Evolutionary conservation across 2,888 invertebrate genomes (phyloP), one percentile per base, ranked within the genome.

Genomic region (Biston betularia): DNA sequence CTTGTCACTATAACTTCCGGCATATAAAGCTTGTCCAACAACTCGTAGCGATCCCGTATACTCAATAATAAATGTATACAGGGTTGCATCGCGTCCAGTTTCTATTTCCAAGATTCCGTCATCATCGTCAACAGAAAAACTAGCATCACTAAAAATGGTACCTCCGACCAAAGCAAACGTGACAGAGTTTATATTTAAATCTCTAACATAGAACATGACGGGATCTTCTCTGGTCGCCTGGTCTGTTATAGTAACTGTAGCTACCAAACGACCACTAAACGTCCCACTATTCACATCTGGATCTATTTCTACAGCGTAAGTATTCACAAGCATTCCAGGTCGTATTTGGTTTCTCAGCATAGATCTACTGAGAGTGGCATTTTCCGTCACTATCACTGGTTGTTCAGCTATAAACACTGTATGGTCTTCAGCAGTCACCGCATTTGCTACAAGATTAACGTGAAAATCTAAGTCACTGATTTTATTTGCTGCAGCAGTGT

Each of bases 291-390:
- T 63, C 3, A 75, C 50, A 64, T 88, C 63, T 0, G 84, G 78
- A 8, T 77, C 71, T 5, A 90, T 63, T 70, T 79, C 77, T 7
- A 90, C 65, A 0, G 33, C n/a, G 49, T 89, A 88, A 24, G 70
- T 77, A 2, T 60, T 72, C 0, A 85, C 76, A 0, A 40, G 11
- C 80, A 89, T 84, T 6, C 87, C 90, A 8, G 88, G 86, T 67
- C 89, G 79, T 38, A 88, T 65, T 54, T 78, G 71, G 50, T 81
- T 83, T 50, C 78, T 74, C 34, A 35, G 35, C 58, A 58, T 49
- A n/a, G 38, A 49, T 49, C 49, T 48, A 15, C 14, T 38, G 9
- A 15, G 42, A 11, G 33, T 35, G 35, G 6, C 15, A 35, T 48
- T 14, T 15, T n/a, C 24, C 14, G 55, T 34, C 24, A 48, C 33